phyloP scores from a whole-genome alignment of 1,140 invertebrate genomes.

The Solenopsis invicta region DNA sequence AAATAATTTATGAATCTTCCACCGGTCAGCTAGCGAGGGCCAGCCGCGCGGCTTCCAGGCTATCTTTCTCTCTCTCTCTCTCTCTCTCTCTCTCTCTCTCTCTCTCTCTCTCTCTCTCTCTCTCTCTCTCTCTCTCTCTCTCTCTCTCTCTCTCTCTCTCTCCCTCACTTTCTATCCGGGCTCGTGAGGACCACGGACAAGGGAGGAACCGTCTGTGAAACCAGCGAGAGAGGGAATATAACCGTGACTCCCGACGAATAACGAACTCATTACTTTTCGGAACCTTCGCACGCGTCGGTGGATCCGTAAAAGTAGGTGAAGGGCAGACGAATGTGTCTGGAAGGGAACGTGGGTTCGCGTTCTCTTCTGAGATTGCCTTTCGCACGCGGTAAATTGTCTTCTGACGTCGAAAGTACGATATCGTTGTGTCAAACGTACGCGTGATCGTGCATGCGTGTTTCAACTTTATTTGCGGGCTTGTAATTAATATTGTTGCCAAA shows the following conservation, averaged over 20 bases:
- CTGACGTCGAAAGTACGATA: slow-evolving; percentile 3
- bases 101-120: not conserved
- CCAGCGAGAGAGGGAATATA: slow-evolving; percentile 64
- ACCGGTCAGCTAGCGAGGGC: slow-evolving; percentile 74
- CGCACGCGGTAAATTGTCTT: slow-evolving; percentile 50
- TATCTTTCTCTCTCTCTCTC: slow-evolving; percentile 33
- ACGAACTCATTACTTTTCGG: slow-evolving; percentile 59
- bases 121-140: not conserved
- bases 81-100: not conserved
- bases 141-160: not conserved
- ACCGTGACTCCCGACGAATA: slow-evolving; percentile 62
- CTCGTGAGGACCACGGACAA: slow-evolving; percentile 18
- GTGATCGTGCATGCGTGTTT: not conserved
- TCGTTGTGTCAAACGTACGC: slow-evolving; percentile 5
- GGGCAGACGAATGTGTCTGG: slow-evolving; percentile 65
- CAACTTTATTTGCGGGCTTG: not conserved
- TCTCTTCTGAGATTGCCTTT: slow-evolving; percentile 17
- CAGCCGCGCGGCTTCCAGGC: slow-evolving; percentile 71
- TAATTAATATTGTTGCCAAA: not conserved
- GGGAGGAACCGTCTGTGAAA: slow-evolving; percentile 70
- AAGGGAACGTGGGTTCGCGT: slow-evolving; percentile 34
- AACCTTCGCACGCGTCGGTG: slow-evolving; percentile 63
- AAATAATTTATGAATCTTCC: slow-evolving; percentile 84
- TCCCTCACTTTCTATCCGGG: not conserved
- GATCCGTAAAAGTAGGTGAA: slow-evolving; percentile 71